Evolutionary conservation across 1,140 invertebrate species (phyloP), one percentile per base, ranked within the genome.

Genomic region (Sycophila sp.): DNA sequence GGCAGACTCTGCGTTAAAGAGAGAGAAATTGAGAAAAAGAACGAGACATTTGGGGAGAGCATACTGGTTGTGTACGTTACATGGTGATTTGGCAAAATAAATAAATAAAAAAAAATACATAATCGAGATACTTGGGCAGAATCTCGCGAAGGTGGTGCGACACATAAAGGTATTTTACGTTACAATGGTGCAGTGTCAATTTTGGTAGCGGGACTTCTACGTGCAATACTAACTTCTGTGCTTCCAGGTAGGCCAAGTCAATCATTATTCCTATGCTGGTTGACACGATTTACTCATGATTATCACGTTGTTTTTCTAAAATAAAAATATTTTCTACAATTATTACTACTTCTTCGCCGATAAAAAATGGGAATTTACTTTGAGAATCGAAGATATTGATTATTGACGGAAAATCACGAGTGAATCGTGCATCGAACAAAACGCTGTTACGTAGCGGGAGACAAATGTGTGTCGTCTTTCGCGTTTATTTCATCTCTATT

Each of bases 211-310:
- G 83, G 84, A 84, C 80, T 81, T 77, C 84, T 85, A 85, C 83
- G 83, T 81, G 80, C 77, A 85, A 86, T 86, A 86, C 85, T 86
- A 86, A 86, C 84, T 86, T 86, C 85, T 86, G 85, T 86, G 85
- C 85, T 86, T 86, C 78, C 83, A 86, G 85, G 85, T 86, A 86
- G 85, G 85, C 83, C 84, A 86, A 86, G 80, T 85, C 83, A 85
- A 79, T 86, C 83, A 85, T 86, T 85, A 85, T 86, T 85, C 78
- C 82, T 81, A 56, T 71, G 24, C 73, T 72, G 73, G 69, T 68
- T 72, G 62, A 30, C 53, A 42, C 40, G 13, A 65, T 63, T 69
- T 65, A 59, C 36, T 63, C 64, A 38, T 28, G 22, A 68, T 63
- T 71, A 19, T 63, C 51, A 1, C 38, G 7, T 1, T 40, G 30